Base-by-base conservation (phyloP, 2,797 vertebrate species). In the Arrhamphus sclerolepis region DNA sequence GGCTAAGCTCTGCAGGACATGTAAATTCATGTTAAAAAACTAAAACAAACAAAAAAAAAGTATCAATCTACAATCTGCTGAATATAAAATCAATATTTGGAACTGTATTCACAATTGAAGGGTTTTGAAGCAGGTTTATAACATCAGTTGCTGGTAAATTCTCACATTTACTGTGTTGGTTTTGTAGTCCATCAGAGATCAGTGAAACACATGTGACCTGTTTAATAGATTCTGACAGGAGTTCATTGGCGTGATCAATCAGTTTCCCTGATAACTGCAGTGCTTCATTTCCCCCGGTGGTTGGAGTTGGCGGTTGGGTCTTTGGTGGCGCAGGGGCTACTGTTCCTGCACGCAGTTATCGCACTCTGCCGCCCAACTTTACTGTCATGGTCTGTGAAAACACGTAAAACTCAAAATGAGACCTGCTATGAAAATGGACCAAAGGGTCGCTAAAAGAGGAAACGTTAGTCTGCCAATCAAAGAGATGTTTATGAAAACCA, bases 251-350 rank as follows among this genome's bases (percentile, higher is more conserved):
- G 59, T 69, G 62, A 51, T 65, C 53, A 72, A 77, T 73, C 38
- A 65, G 68, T 74, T 70, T 78, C 68, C 18, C 62, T 63, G 72
- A 73, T 67, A 39, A 69, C 61, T 43, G 42, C 31, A 28, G 58
- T 38, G 65, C 47, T 85, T 91, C 81, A 91, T 68, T 93, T 90
- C 58, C 81, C 83, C 43, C 89, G 75, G 69, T 78, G 87, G 78
- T 92, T 93, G 31, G 92, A 91, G 67, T 94, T 93, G 54, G 49
- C 46, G 47, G 48, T 38, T 52, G 41, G 55, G 34, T 95, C 95
- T 87, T 95, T 97, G 81, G 92, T 92, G 61, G 92, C 91, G 87
- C 89, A 89, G 6, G 94, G 93, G 67, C 95, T 92, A 84, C 47
- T 90, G 89, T 44, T 95, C 89, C 40, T 92, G 90, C 81, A 92